These are phyloP conservation scores for Trissoscelio sp. DNA, from an alignment of 2,888 invertebrate genomes.

Conservation along the genomic window DNA sequence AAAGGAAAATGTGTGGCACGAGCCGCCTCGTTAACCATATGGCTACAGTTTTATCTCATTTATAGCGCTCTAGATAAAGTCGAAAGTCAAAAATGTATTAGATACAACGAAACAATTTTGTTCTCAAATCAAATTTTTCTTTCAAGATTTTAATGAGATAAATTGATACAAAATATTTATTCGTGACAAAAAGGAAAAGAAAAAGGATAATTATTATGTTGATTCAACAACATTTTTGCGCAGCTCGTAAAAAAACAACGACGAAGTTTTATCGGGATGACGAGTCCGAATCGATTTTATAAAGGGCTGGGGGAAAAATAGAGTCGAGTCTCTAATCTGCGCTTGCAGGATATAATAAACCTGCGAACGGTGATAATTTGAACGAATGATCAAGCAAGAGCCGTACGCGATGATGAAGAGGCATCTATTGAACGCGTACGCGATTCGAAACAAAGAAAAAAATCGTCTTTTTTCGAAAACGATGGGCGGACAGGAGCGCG, in stretches of 20 bases:
- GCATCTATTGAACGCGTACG: conserved; percentile 55
- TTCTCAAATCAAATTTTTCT: too few relatives aligned
- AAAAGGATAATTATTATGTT: conserved; percentile 38
- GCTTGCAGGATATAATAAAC: conserved; percentile 57
- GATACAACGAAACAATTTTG: too few relatives aligned
- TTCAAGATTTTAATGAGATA: too few relatives aligned
- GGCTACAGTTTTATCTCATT: conserved; percentile 38
- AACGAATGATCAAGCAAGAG: conserved; percentile 68
- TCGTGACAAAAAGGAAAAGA: conserved; percentile 10
- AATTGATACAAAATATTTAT: conserved; percentile 21
- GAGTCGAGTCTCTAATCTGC: conserved; percentile 51
- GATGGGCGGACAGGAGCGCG: conserved; percentile 79
- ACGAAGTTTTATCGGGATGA: conserved; percentile 46
- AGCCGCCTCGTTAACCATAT: conserved; percentile 67
- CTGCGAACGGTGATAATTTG: conserved; percentile 60
- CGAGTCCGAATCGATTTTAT: conserved; percentile 47
- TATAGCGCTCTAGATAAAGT: conserved; percentile 43
- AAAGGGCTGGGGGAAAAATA: conserved; percentile 52
- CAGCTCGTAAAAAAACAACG: conserved; percentile 18
- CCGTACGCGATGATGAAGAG: conserved; percentile 50
- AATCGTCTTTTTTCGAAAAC: conserved; percentile 67
- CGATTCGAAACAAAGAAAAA: conserved; percentile 61
- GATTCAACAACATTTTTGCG: conserved; percentile 34
- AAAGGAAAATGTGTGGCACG: conserved; percentile 58
- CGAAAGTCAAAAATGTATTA: too few relatives aligned